Evolutionary conservation across 1,140 invertebrate genomes (phyloP), one percentile per base, ranked within the genome.

Genomic region (Hycleus phaleratus): DNA sequence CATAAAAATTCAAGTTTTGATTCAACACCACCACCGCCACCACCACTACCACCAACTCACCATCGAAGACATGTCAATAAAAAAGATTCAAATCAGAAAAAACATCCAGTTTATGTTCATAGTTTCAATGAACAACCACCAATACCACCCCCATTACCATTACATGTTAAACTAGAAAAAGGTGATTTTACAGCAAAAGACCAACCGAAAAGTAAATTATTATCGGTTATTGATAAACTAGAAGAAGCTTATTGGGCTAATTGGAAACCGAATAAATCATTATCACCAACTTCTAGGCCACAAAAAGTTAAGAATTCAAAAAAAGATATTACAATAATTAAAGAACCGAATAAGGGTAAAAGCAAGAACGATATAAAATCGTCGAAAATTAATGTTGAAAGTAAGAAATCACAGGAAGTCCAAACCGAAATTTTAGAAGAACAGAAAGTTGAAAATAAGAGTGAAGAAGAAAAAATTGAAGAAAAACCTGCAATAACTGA

Each of bases 221-320:
- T 7, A 49, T 56, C 46, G n/a, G 47, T 56, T 8, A 48, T 67
- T 11, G 63, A 71, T 44, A 67, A 64, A 46, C 46, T 72, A 18
- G 71, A 72, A 56, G 71, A 72, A 66, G 58, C 65, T 3, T 72
- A 70, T 38, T 72, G 71, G 71, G 64, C 71, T 1, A 66, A 67
- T 38, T 72, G 71, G 69, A 71, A 71, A 56, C 71, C 71, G 2
- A 66, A 62, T 24, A 70, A 65, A 43, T 32, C 32, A 18, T 18
- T 18, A 18, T 18, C 25, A 48, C 5, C 32, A 18, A 12, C 25
- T 8, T 24, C n/a, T 48, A 3, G 46, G 5, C 25, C 10, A 42
- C 10, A 3, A n/a, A 49, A 42, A 49, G 3, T 49, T 32, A 26
- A 10, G 25, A 38, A 26, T 18, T 43, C n/a, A 8, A 18, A 57